Evolutionary conservation across 2,113 vertebrate species (phyloP), one percentile per base, ranked within the genome.

Genomic region (Cygnus buccinator): DNA sequence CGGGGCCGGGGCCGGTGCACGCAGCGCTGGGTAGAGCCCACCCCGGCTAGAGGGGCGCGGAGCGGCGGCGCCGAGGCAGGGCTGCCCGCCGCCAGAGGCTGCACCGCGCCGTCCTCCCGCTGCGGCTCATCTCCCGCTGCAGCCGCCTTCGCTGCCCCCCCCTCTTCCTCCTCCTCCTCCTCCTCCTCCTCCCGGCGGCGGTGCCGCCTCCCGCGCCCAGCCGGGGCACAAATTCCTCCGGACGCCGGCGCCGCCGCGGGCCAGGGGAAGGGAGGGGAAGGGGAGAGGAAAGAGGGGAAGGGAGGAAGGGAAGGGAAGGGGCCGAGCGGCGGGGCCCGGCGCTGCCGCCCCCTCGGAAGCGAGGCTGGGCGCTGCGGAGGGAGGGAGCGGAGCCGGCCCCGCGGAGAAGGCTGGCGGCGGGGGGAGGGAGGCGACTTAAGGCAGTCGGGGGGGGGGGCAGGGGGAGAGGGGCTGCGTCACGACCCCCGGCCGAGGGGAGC

Each of bases 111-210:
- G 93, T 95, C 94, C 97, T 95, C 88, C 93, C 35, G 90, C 95
- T 93, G 93, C 94, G 90, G 89, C 95, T 96, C 97, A 96, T 97
- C 94, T 91, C 95, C 83, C 82, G 87, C 75, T 90, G 91, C 94
- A 87, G 92, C 81, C 48, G 74, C 92, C 85, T 87, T 89, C 94
- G 21, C 50, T 54, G 59, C 63, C 75, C 68, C 61, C 33, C 33
- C n/a, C 92, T 83, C 67, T 66, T 61, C 39, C n/a, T 66, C 50
- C 8, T 73, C 59, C 44, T 55, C 8, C 86, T 91, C 11, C 93
- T 88, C 17, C 76, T 65, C 5, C 79, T 55, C 25, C 50, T 65
- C 71, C 85, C 29, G 79, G 76, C 58, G 55, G 83, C 91, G 68
- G 48, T 88, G 77, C 79, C 67, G 80, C 78, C 86, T 87, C 83